Conservation (phyloP, 1,140 invertebrate species). For the Ganaspis sp. region DNA sequence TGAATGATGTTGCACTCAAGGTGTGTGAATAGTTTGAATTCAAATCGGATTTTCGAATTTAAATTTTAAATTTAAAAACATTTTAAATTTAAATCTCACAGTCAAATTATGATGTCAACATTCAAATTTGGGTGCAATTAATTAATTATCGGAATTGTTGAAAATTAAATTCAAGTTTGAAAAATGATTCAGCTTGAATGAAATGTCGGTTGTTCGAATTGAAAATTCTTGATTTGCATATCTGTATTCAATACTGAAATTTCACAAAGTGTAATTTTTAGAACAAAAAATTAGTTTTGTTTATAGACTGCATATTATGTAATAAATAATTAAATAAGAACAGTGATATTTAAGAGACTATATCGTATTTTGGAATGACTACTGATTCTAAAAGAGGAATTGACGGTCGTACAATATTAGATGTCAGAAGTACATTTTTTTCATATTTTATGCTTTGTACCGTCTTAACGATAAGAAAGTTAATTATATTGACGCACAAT, state of each 20-base stretch:
- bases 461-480: not conserved
- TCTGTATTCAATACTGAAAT: too few relatives aligned
- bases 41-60: too few relatives aligned
- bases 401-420: not conserved
- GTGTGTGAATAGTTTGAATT: too few relatives aligned
- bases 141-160: too few relatives aligned
- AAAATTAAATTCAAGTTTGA: too few relatives aligned
- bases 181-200: too few relatives aligned
- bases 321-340: not conserved
- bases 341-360: not conserved
- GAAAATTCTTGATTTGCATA: too few relatives aligned
- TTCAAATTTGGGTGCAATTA: too few relatives aligned
- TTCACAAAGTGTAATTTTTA: slow-evolving; percentile 7
- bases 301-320: slow-evolving; percentile 6
- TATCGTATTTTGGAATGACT: slow-evolving; percentile 37
- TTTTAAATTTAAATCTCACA: too few relatives aligned
- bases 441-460: not conserved
- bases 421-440: not conserved
- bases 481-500: slow-evolving; percentile 6
- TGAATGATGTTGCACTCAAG: not conserved
- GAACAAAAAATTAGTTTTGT: not conserved
- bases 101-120: too few relatives aligned
- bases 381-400: not conserved
- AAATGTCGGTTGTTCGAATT: too few relatives aligned
- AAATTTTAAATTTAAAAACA: too few relatives aligned